These are phyloP conservation scores for Sitta carolinensis DNA, from an alignment of 2,797 vertebrate genomes.

Conservation along the genomic window DNA sequence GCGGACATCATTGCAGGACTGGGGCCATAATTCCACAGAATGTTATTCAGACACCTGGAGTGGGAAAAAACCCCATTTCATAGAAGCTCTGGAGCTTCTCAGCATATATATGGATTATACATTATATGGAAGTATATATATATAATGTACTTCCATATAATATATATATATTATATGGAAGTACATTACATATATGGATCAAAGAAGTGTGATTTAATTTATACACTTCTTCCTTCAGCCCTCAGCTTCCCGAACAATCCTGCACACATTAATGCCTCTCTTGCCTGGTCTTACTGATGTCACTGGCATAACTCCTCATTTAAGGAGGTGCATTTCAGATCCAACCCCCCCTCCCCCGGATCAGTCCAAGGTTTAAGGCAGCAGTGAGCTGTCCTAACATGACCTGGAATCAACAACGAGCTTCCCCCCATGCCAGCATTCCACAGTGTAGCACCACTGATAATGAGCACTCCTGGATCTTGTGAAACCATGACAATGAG, in stretches of 20 bases:
- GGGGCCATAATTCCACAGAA: not conserved
- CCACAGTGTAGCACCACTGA: not conserved
- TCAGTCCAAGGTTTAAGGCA: not conserved
- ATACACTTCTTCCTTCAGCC: not conserved
- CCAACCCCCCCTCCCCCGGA: rapidly evolving
- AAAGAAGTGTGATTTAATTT: not conserved
- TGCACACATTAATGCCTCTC: not conserved
- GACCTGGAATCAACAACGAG: not conserved
- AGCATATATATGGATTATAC: not conserved
- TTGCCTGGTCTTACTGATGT: not conserved
- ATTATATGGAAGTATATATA: too few species aligned
- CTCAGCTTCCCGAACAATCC: not conserved
- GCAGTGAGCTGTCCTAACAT: not conserved
- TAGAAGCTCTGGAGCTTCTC: not conserved
- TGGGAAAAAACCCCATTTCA: not conserved
- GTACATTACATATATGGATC: not conserved
- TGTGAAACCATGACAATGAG: not conserved
- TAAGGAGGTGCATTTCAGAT: not conserved
- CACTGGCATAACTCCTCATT: not conserved
- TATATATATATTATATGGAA: too few species aligned
- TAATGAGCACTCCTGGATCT: not conserved
- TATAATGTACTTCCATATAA: not conserved
- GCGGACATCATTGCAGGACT: not conserved
- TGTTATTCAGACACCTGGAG: not conserved
- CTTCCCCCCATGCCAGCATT: rapidly evolving